Evolutionary conservation across 2,888 invertebrate species (phyloP).

Genomic region (Heliconius cydno): DNA sequence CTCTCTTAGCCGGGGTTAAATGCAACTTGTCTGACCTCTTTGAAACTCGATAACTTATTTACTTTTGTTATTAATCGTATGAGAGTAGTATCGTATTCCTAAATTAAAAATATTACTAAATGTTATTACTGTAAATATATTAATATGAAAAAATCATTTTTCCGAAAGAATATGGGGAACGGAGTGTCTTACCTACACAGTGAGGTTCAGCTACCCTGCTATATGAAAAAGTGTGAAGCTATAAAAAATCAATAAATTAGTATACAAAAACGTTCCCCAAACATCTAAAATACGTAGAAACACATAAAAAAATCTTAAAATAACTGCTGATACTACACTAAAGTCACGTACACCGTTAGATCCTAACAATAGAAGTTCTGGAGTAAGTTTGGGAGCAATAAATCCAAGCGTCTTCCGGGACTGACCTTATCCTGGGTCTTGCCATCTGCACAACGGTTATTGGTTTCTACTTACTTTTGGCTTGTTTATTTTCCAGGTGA

Average conservation of each 20-base stretch:
- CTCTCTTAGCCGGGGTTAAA: slow-evolving; percentile 33
- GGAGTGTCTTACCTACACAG: no score
- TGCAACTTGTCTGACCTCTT: slow-evolving; percentile 35
- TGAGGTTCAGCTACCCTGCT: no score
- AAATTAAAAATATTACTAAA: neutral
- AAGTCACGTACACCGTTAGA: slow-evolving; percentile 31
- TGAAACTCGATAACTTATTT: slow-evolving; percentile 33
- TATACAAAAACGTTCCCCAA: neutral
- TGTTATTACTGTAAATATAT: neutral
- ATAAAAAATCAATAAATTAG: neutral
- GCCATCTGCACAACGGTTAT: slow-evolving; percentile 33
- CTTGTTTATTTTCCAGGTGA: slow-evolving; percentile 25
- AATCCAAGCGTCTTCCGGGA: slow-evolving; percentile 30
- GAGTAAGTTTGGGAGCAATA: slow-evolving; percentile 27
- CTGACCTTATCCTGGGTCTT: slow-evolving; percentile 31
- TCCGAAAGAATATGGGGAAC: no score
- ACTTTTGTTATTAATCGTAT: slow-evolving; percentile 7
- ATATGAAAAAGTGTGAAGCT: no score
- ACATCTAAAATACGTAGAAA: slow-evolving; percentile 5
- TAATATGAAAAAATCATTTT: no score
- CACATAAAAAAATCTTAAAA: neutral
- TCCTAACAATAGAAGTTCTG: slow-evolving; percentile 25
- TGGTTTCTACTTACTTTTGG: slow-evolving; percentile 31
- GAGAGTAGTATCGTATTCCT: no score
- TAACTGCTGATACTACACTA: slow-evolving; percentile 2